Evolutionary conservation across 2,888 invertebrate species (phyloP), one percentile per base, ranked within the genome.

Genomic region (Ametastegia equiseti): DNA sequence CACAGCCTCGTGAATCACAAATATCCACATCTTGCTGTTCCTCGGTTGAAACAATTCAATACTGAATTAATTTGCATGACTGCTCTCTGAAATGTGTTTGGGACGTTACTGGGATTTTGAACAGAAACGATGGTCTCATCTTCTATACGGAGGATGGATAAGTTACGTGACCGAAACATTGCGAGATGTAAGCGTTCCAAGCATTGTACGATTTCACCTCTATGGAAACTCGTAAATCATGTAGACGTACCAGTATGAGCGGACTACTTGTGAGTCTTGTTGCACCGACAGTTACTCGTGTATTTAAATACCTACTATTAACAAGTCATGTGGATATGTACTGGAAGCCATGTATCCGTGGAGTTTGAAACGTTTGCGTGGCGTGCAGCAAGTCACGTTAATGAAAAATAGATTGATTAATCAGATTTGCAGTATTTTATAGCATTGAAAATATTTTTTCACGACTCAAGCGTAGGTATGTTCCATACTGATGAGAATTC

Each of bases 31-130:
- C 30, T 60, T 30, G 60, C 60, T 60, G 15, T 60, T 30, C 30
- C 60, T 30, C 5, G 60, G 6, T 60, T 60, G 30, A 13, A 60
- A 60, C 60, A 60, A 60, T 60, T 60, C 60, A 60, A 60, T 60
- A 13, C 30, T 15, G 30, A 60, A 60, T 60, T 30, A 60, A 60
- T 60, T 30, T 30, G 60, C 60, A 60, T 30, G 60, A 30, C 60
- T 60, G 60, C 27, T 30, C 60, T 1, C 60, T 60, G 60, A 60
- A 60, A 60, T 30, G 30, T 13, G 60, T 60, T 30, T 30, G 15
- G 30, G 4, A 60, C 60, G 60, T 60, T 60, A 5, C 30, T 60
- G 23, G 60, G 60, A 15, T 60, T 15, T 60, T 30, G 30, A 60
- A 30, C 23, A 6, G 23, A 15, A 15, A 6, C 15, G 60, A 60